A percentile compares a stretch with the other conserved stretches of the same genome.
Evolutionary conservation across 2,797 vertebrate species (phyloP).

Genomic region (Yasuhikotakia modesta): DNA sequence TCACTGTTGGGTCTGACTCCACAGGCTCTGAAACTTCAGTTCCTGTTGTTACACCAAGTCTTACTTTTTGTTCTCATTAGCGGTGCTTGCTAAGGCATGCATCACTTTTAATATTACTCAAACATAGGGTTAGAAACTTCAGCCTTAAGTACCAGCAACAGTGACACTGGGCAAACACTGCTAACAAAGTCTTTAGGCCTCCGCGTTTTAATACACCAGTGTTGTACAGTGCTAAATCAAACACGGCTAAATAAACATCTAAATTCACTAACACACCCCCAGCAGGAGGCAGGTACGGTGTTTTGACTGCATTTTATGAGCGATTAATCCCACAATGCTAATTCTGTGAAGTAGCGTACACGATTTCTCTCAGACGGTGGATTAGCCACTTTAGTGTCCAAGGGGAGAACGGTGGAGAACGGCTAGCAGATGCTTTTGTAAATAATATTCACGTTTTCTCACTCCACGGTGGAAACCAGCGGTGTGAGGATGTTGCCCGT

Average conservation of each 20-base stretch:
- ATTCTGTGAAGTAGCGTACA: constrained; percentile 65
- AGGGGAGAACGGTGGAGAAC: constrained; percentile 52
- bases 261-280: neutral
- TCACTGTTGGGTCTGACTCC: neutral
- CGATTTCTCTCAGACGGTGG: constrained; percentile 69
- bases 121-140: neutral
- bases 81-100: neutral
- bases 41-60: neutral
- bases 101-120: neutral
- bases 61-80: neutral
- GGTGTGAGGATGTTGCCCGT: constrained; percentile 55
- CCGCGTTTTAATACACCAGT: neutral
- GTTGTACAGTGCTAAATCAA: neutral
- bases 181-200: too few species aligned
- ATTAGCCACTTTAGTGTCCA: constrained; percentile 72
- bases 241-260: constrained; percentile 4
- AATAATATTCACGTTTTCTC: constrained; percentile 25
- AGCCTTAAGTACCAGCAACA: neutral
- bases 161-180: neutral
- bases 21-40: neutral
- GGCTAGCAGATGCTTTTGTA: constrained; percentile 55
- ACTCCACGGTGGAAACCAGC: constrained; percentile 47
- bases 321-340: constrained; percentile 69
- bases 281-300: neutral
- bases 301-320: constrained; percentile 48